These are phyloP conservation scores for Deilephila porcellus DNA, from an alignment of 2,888 invertebrate species.

Conservation along the genomic window DNA sequence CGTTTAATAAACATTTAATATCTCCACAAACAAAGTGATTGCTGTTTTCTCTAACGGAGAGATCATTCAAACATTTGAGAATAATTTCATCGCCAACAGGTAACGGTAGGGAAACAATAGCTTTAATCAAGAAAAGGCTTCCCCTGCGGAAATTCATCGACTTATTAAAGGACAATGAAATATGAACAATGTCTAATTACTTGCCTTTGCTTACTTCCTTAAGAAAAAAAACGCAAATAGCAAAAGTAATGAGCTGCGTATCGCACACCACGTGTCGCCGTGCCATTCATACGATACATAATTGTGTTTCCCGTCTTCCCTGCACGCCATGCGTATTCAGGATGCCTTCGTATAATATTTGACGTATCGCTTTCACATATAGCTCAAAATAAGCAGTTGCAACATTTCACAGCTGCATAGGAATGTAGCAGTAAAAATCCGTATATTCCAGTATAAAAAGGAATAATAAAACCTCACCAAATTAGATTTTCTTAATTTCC, in stretches of 20 bases:
- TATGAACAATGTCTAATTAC: conserved; percentile 28
- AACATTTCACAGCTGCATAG: too few relatives aligned
- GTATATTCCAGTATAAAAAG: too few relatives aligned
- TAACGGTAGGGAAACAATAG: conserved; percentile 12
- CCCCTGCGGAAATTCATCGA: conserved; percentile 16
- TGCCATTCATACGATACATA: neutral
- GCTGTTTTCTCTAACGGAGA: neutral
- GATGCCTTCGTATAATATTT: too few relatives aligned
- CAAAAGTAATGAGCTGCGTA: conserved; percentile 3
- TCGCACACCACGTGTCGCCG: neutral
- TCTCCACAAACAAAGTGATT: too few relatives aligned
- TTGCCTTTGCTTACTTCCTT: conserved; percentile 8
- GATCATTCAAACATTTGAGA: neutral
- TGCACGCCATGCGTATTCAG: too few relatives aligned
- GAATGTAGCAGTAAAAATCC: too few relatives aligned
- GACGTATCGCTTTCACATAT: too few relatives aligned
- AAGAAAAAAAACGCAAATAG: conserved; percentile 10
- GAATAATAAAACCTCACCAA: neutral
- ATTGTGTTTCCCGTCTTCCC: neutral
- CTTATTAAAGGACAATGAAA: conserved; percentile 25
- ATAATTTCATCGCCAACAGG: neutral
- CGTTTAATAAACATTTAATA: too few relatives aligned
- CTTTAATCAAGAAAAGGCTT: conserved; percentile 15
- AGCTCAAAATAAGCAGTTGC: too few relatives aligned
- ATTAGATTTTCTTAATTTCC: conserved; percentile 48